Evolutionary conservation across 2,888 invertebrate species (phyloP), one percentile per base, ranked within the genome.

Genomic region (Tenthredo amoena): DNA sequence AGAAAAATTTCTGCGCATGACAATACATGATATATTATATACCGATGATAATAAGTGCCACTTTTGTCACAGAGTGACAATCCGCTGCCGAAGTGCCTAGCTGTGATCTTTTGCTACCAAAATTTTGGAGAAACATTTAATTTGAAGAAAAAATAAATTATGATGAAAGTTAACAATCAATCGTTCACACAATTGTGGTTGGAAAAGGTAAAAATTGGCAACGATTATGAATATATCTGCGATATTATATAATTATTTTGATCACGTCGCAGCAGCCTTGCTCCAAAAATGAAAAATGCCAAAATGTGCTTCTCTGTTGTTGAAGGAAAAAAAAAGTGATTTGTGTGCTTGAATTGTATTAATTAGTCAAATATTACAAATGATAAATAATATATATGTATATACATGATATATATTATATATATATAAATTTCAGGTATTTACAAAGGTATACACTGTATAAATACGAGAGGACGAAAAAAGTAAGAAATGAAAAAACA

Each of bases 101-200:
- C 90, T 90, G 89, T 90, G 90, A 89, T 90, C 89, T 65, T 89
- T 90, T 89, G 87, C 88, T 89, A 90, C 88, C 87, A 87, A 88
- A 90, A 87, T 89, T 62, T 62, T 62, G 34, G 34, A 68, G 12
- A 68, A 18, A 34, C 34, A 68, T 68, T 68, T 68, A 31, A 68
- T 68, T 68, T 15, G 12, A 26, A 68, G 26, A 12, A 65, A 65
- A 65, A 65, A 15, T 21, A 68, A 68, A 68, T 31, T 7, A 15
- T 31, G 4, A 31, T 31, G 31, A 68, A 26, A 15, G 10, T 34
- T 10, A 31, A 31, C 7, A n/a, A 55, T 62, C 26, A 10, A 10
- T n/a, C 18, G n/a, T 55, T n/a, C 55, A 50, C 50, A 55, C 0
- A 55, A 55, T 55, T 18, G 55, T 5, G 55, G 15, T 55, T 15